Conservation (phyloP, 2,113 vertebrate genomes). For the Oceanodroma tethys region DNA sequence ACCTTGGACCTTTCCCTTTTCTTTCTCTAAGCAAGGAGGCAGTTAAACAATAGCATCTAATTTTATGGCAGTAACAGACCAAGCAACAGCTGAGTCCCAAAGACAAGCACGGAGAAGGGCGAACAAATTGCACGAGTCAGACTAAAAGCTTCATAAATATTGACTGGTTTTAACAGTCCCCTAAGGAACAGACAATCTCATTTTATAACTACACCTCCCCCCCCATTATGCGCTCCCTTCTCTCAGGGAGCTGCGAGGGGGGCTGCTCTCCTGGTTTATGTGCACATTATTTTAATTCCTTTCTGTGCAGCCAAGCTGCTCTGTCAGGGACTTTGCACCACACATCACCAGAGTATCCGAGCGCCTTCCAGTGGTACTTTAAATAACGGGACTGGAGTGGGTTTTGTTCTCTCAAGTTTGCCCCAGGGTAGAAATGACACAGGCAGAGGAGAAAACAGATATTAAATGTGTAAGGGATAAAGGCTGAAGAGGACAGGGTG, state of each 20-base stretch:
- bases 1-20: neutral
- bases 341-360: neutral
- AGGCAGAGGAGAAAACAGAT: neutral
- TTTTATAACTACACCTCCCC: conserved; percentile 24
- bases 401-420: neutral
- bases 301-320: neutral
- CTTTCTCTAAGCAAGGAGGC: neutral
- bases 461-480: neutral
- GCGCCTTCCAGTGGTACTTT: neutral
- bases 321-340: neutral
- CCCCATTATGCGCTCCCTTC: neutral
- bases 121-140: conserved; percentile 57
- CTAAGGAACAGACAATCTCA: conserved; percentile 27
- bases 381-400: neutral
- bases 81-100: conserved; percentile 38
- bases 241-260: neutral
- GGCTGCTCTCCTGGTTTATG: neutral
- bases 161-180: conserved; percentile 49
- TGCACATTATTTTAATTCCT: neutral
- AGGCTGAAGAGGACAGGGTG: neutral
- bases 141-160: conserved; percentile 71
- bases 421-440: neutral
- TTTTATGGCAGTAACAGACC: conserved; percentile 22
- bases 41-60: conserved; percentile 13
- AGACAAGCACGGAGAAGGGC: neutral